phyloP scores from a whole-genome alignment of 2,888 invertebrate species.

The Pachymerium ferrugineum region DNA sequence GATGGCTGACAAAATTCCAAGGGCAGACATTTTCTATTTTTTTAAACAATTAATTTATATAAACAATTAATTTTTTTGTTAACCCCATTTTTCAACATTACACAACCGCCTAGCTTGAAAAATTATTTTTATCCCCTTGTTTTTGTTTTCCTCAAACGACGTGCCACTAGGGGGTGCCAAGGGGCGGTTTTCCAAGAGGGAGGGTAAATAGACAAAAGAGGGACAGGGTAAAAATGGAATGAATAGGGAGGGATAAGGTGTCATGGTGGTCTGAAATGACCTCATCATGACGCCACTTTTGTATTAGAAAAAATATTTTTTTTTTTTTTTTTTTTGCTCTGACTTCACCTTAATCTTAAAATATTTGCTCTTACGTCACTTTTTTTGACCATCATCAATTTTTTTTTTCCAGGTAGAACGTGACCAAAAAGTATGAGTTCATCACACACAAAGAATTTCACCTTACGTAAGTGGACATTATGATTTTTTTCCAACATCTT shows the following conservation, averaged over 20 bases:
- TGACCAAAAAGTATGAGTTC: slow-evolving; percentile 14
- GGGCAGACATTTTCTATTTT: slow-evolving; percentile 5
- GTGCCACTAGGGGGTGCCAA: too few species aligned
- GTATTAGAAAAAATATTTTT: slow-evolving; percentile 2
- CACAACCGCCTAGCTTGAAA: not conserved
- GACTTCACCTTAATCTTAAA: slow-evolving; percentile 21
- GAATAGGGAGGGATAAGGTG: slow-evolving; percentile 3
- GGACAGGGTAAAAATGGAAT: not conserved
- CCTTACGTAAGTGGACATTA: slow-evolving; percentile 9
- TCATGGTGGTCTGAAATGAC: slow-evolving; percentile 8
- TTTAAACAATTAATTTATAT: not conserved
- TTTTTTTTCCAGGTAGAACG: not conserved
- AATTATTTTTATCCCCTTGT: slow-evolving; percentile 2
- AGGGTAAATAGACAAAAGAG: not conserved
- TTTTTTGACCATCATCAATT: not conserved
- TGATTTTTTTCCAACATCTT: not conserved
- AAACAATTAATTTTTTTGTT: not conserved
- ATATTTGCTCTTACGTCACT: slow-evolving; percentile 18
- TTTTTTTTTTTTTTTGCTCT: not conserved
- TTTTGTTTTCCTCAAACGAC: slow-evolving; percentile 12
- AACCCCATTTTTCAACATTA: not conserved
- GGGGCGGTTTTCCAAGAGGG: not conserved
- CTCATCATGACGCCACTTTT: not conserved
- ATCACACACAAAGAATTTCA: slow-evolving; percentile 1
- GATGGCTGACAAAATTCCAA: not conserved